Conservation (phyloP, 2,797 vertebrate species). For the Coreius guichenoti region DNA sequence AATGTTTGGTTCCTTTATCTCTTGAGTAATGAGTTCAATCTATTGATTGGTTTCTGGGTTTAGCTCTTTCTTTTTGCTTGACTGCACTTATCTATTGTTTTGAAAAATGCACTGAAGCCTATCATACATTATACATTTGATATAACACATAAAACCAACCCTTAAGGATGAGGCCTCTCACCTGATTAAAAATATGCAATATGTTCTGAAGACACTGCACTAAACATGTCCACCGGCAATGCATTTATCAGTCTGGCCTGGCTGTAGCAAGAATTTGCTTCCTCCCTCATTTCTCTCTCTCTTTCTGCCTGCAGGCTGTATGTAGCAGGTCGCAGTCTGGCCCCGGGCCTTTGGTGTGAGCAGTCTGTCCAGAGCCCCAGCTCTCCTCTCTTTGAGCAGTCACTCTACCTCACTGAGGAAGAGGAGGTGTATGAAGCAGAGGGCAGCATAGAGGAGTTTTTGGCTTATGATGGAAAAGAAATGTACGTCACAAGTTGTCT, state of each 20-base stretch:
- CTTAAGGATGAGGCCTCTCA: conserved; percentile 17
- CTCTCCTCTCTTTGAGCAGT: conserved; percentile 48
- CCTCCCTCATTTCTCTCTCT: conserved; percentile 32
- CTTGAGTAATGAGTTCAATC: conserved; percentile 31
- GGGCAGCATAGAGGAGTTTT: conserved; percentile 85
- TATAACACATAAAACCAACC: conserved; percentile 32
- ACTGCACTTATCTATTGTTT: conserved; percentile 46
- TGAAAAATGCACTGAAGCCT: conserved; percentile 40
- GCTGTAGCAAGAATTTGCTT: conserved; percentile 21
- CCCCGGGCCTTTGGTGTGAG: conserved; percentile 63
- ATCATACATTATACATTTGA: conserved; percentile 53
- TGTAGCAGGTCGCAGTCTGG: conserved; percentile 78
- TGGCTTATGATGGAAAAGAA: conserved; percentile 83
- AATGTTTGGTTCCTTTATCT: conserved; percentile 1
- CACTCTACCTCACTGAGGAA: conserved; percentile 67
- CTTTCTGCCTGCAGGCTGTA: conserved; percentile 71
- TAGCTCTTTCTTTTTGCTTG: conserved; percentile 8
- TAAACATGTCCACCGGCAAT: conserved; percentile 49
- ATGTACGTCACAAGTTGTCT: conserved; percentile 71
- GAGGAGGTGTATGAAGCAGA: conserved; percentile 84
- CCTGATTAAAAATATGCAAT: conserved; percentile 50
- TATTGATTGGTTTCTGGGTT: conserved; percentile 47
- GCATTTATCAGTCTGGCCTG: conserved; percentile 58
- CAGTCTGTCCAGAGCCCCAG: conserved; percentile 47
- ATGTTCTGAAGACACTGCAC: conserved; percentile 34